These are phyloP conservation scores for Chionis minor DNA, from an alignment of 2,113 vertebrate genomes.

Conservation along the genomic window DNA sequence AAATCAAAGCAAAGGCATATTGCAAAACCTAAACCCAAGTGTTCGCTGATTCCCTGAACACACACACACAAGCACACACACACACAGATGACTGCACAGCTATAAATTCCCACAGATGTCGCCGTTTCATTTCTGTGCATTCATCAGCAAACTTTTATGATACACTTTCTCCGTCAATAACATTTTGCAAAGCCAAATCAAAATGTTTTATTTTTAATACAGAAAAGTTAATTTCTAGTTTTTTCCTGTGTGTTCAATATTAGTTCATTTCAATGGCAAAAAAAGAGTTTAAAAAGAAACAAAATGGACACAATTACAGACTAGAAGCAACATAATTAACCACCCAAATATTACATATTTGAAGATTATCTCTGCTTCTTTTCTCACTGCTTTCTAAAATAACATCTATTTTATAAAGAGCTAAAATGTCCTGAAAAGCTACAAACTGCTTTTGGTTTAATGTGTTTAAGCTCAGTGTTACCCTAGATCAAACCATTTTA, in stretches of 20 bases:
- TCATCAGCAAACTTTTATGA: background rate
- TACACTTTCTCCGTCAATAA: background rate
- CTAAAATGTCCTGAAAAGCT: background rate
- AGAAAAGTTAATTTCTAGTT: background rate
- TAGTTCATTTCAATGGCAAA: background rate
- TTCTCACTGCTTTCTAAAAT: background rate
- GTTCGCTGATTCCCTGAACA: background rate
- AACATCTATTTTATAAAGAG: background rate
- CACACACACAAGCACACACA: background rate
- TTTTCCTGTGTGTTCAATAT: background rate
- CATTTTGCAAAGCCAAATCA: background rate
- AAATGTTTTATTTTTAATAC: constrained; percentile 14
- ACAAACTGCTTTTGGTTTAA: background rate
- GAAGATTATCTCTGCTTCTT: background rate
- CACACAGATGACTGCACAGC: background rate
- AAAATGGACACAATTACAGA: background rate
- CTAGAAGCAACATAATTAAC: background rate
- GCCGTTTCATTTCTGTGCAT: background rate
- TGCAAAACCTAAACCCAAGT: background rate
- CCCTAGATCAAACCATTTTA: background rate
- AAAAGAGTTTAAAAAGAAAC: background rate
- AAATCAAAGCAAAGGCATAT: constrained; percentile 18
- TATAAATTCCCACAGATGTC: background rate
- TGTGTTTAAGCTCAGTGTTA: background rate
- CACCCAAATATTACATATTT: background rate